Evolutionary conservation across 1,140 invertebrate species (phyloP).

Genomic region (Drosophila neocordata): DNA sequence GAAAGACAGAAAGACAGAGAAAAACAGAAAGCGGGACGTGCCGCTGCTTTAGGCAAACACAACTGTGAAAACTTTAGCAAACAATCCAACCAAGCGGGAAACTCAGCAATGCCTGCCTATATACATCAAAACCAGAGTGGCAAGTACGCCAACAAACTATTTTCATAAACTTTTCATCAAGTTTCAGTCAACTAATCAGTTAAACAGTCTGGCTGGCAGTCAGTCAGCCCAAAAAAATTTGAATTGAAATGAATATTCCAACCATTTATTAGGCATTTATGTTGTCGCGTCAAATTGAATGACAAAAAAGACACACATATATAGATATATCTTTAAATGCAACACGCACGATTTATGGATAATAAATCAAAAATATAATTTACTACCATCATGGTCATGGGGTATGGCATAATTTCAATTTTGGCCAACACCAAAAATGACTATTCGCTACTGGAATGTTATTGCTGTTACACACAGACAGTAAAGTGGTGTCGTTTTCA

Average conservation of each 20-base stretch:
- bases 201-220: conserved; percentile 10
- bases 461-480: conserved; percentile 30
- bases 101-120: not conserved
- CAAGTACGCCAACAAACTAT: conserved; percentile 27
- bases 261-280: conserved; percentile 30
- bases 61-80: conserved; percentile 36
- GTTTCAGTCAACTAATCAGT: conserved; percentile 52
- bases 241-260: conserved; percentile 16
- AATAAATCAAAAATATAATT: conserved; percentile 75
- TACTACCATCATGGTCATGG: conserved; percentile 32
- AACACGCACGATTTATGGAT: conserved; percentile 22
- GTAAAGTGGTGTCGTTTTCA: conserved; percentile 36
- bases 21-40: conserved; percentile 48
- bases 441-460: conserved; percentile 23
- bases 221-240: too few relatives aligned
- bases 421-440: conserved; percentile 23
- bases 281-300: conserved; percentile 2
- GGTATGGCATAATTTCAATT: conserved; percentile 45
- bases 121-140: conserved; percentile 14
- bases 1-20: conserved; percentile 16
- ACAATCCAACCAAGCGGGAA: conserved; percentile 20
- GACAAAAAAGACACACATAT: not conserved
- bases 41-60: conserved; percentile 46
- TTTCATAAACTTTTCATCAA: conserved; percentile 51
- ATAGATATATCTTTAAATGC: not conserved